Evolutionary conservation across 2,888 invertebrate species (phyloP).

Genomic region (Ichneumon xanthorius): DNA sequence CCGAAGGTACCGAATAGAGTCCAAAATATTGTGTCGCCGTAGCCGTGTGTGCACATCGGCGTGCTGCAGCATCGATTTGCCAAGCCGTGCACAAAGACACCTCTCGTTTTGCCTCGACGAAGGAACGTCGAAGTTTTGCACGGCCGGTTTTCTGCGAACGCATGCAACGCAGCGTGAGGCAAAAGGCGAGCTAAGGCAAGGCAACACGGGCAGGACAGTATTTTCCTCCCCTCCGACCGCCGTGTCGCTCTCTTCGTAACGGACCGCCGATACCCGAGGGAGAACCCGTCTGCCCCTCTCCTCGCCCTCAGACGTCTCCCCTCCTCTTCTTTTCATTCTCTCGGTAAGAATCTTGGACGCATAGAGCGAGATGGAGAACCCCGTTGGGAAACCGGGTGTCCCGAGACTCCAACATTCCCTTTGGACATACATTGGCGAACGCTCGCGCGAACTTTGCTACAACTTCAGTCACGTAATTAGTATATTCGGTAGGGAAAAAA

Average conservation of each 20-base stretch:
- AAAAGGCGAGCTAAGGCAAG: background rate
- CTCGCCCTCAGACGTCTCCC: constrained; percentile 4
- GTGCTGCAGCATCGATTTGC: background rate
- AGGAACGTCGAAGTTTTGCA: constrained; percentile 14
- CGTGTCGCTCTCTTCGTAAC: constrained; percentile 35
- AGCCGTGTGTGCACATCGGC: background rate
- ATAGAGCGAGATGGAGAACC: constrained; percentile 6
- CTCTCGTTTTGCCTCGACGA: constrained; percentile 17
- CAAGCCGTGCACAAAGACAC: background rate
- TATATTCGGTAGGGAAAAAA: constrained; percentile 63
- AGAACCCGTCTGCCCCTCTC: constrained; percentile 56
- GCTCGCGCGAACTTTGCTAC: background rate
- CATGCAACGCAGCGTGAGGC: constrained; percentile 1
- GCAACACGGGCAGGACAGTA: background rate
- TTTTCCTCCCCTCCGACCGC: constrained; percentile 42
- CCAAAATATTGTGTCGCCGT: background rate
- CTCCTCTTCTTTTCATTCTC: constrained; percentile 13
- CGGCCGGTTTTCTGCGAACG: constrained; percentile 43
- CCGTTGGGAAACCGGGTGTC: constrained; percentile 55
- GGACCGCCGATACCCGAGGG: constrained; percentile 13
- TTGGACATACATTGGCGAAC: constrained; percentile 19
- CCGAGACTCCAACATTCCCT: constrained; percentile 45
- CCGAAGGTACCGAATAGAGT: background rate
- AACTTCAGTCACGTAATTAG: constrained; percentile 65
- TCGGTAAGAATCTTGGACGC: constrained; percentile 12